These are phyloP conservation scores for Ceyx margarethae DNA, from an alignment of 2,113 vertebrate genomes.

Conservation along the genomic window DNA sequence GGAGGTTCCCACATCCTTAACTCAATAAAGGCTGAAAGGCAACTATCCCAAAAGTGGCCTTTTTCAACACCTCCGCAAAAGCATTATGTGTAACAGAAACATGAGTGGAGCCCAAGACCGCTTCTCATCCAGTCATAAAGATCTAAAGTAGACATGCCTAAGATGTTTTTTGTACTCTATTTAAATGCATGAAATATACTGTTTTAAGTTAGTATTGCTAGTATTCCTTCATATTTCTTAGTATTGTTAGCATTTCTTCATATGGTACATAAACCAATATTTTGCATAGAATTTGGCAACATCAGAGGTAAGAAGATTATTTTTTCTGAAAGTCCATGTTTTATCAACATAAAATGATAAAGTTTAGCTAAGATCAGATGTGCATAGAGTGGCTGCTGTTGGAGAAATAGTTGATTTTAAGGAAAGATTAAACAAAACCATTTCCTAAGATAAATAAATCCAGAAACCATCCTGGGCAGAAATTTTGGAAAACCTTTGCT, in stretches of 20 bases:
- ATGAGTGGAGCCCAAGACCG: not conserved
- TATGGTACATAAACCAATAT: not conserved
- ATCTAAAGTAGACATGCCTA: not conserved
- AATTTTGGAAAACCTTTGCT: not conserved
- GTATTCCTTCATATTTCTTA: not conserved
- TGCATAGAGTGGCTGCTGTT: not conserved
- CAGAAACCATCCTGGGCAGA: not conserved
- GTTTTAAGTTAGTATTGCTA: not conserved
- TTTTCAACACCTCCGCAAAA: not conserved
- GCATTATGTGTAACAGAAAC: not conserved
- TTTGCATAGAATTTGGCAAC: too few relatives aligned
- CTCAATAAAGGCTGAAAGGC: not conserved
- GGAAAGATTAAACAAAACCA: not conserved
- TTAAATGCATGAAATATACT: not conserved
- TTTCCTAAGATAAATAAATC: not conserved
- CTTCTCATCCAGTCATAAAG: not conserved
- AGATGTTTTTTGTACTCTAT: not conserved
- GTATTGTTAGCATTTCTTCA: not conserved
- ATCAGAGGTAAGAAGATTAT: not conserved
- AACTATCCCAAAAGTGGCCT: not conserved
- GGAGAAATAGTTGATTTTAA: not conserved
- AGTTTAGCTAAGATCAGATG: not conserved
- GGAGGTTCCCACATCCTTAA: not conserved
- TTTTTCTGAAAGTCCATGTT: not conserved
- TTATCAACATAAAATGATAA: not conserved